Conservation (phyloP, 2,888 invertebrate species). For the Ornithoptera priamus region DNA sequence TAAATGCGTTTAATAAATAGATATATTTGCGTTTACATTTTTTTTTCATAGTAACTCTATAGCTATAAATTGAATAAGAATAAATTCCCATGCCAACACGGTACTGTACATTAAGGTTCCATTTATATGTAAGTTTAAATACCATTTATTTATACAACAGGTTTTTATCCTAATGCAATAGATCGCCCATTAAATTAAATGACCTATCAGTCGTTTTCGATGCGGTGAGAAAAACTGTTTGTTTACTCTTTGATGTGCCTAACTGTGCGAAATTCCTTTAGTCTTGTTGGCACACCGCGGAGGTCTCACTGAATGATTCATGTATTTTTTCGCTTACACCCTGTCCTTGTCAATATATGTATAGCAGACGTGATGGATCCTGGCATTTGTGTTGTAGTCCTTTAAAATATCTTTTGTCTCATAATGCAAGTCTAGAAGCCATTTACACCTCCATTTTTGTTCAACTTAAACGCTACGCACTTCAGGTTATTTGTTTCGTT, state of each 20-base stretch:
- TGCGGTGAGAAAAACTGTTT: slow-evolving; percentile 60
- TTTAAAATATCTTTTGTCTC: slow-evolving; percentile 8
- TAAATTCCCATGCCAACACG: neutral
- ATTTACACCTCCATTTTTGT: neutral
- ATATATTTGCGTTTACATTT: no score
- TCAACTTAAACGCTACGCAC: neutral
- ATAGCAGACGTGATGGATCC: slow-evolving; percentile 63
- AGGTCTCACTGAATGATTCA: slow-evolving; percentile 77
- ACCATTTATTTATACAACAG: neutral
- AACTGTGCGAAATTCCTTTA: slow-evolving; percentile 71
- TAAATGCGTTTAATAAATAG: no score
- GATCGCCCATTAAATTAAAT: slow-evolving; percentile 70
- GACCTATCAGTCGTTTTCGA: slow-evolving; percentile 70
- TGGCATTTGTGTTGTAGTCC: slow-evolving; percentile 15
- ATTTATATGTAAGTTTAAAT: slow-evolving; percentile 25
- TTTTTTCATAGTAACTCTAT: no score
- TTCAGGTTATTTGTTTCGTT: neutral
- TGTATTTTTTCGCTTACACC: slow-evolving; percentile 74
- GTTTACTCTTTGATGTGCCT: slow-evolving; percentile 59
- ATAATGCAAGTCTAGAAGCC: neutral
- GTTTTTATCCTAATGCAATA: slow-evolving; percentile 37
- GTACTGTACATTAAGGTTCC: neutral
- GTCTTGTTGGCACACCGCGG: slow-evolving; percentile 67
- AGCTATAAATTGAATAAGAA: no score
- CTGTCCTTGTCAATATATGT: slow-evolving; percentile 75